These are phyloP conservation scores for Archivesica marissinica DNA, from an alignment of 1,140 invertebrate species.

Conservation along the genomic window DNA sequence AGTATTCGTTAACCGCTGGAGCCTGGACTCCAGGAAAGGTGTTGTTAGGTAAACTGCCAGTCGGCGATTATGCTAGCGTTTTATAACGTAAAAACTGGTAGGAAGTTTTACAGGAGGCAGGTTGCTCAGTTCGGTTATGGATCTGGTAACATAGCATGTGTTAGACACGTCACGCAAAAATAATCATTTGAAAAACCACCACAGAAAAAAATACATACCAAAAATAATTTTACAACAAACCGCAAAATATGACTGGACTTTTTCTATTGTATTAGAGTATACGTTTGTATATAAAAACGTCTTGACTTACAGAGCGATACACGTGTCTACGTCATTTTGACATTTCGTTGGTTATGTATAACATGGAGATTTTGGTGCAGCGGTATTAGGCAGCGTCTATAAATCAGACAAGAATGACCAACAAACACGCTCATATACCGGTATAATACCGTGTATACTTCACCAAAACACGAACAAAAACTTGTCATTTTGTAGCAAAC, in stretches of 20 bases:
- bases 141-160: no score
- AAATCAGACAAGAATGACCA: slow-evolving; percentile 9
- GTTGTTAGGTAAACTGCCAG: no score
- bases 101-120: no score
- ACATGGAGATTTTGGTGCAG: slow-evolving; percentile 14
- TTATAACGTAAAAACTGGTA: no score
- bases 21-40: no score
- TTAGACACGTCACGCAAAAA: no score
- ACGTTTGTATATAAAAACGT: background rate
- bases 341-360: background rate
- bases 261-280: no score
- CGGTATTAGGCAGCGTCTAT: background rate
- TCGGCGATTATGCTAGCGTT: no score
- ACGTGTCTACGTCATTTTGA: slow-evolving; percentile 13
- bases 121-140: no score
- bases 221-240: background rate
- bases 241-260: background rate
- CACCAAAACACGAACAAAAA: background rate
- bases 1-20: no score
- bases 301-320: background rate
- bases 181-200: no score
- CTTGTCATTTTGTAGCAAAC: background rate
- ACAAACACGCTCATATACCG: background rate
- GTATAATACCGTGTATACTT: background rate
- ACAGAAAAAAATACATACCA: no score